phyloP scores from a whole-genome alignment of 2,888 invertebrate genomes.

The Tinea semifulvella region DNA sequence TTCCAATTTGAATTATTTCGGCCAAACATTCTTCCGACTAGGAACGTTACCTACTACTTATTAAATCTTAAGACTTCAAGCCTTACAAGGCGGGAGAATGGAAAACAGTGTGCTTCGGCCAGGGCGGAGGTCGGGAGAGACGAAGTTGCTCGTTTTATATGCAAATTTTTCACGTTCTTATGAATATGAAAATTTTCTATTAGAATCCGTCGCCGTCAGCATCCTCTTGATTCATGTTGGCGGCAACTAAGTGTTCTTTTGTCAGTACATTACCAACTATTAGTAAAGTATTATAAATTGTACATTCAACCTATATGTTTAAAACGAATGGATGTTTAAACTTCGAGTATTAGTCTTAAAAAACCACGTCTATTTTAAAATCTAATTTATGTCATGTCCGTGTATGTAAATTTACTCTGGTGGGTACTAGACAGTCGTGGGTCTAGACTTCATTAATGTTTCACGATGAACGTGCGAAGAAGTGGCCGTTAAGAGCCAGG shows the following conservation, averaged over 20 bases:
- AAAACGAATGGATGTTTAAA: too few relatives aligned
- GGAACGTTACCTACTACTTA: neutral
- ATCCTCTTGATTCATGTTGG: constrained; percentile 35
- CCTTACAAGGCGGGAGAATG: constrained; percentile 45
- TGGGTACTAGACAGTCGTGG: constrained; percentile 5
- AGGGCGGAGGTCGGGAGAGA: constrained; percentile 31
- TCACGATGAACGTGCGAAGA: constrained; percentile 16
- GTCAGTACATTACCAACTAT: too few relatives aligned
- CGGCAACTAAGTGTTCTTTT: neutral
- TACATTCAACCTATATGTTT: too few relatives aligned
- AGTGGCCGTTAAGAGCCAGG: constrained; percentile 14
- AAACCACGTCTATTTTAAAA: too few relatives aligned
- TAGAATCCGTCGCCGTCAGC: constrained; percentile 63
- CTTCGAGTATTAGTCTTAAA: too few relatives aligned
- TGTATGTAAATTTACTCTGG: constrained; percentile 1
- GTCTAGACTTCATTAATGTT: constrained; percentile 16
- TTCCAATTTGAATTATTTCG: too few relatives aligned
- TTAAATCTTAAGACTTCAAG: constrained; percentile 22
- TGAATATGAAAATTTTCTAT: constrained; percentile 68
- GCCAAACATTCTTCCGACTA: neutral
- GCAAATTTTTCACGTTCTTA: constrained; percentile 62
- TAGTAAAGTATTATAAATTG: too few relatives aligned
- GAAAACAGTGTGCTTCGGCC: constrained; percentile 48
- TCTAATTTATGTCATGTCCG: neutral
- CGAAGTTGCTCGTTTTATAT: constrained; percentile 63